Base-by-base conservation (phyloP, 37 sponge, comb jelly and placozoan genomes). In the Ianthella basta region DNA sequence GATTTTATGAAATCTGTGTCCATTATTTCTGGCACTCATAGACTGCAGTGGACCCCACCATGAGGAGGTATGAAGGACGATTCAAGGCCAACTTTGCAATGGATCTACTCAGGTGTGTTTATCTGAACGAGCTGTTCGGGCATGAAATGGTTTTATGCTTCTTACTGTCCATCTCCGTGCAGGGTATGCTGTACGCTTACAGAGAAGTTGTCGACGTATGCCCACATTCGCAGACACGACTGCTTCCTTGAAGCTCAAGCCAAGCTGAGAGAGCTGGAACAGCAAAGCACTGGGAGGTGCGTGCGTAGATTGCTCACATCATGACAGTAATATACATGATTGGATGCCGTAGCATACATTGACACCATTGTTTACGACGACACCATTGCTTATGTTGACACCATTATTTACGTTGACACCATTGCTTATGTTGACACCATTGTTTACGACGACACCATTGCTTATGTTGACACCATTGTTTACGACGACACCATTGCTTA, bases 151-250 rank as follows among this genome's bases (percentile, higher is more conserved):
- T 34, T 29, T 19, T 0, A 40, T 0, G 24, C 38, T 0, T 15
- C 25, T 4, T 56, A 20, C 73, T 16, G 64, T 65, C 4, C 53
- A 10, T 68, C 6, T 72, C 19, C 79, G 4, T 79, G 20, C 55
- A 91, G 92, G 30, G 69, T 86, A 75, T 88, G 92, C 70, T 86
- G 92, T 50, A 25, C 55, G n/a, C 56, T 92, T 38, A 84, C 90
- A 0, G 89, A 92, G 29, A 36, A 19, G 0, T 82, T 89, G 3
- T 27, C 67, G 54, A 63, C 55, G 23, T 59, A 79, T 39, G 54
- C 87, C 23, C 80, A 83, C 1, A 37, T 89, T 0, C 81, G 60
- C 13, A 83, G 54, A 37, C 93, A 92, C 63, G n/a, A 66, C 15
- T 37, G 36, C 34, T 92, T 89, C 37, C 81, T 87, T 1, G 89